A percentile compares a stretch with the other conserved stretches of the same genome.
These are phyloP conservation scores for Diloba caeruleocephala DNA, from an alignment of 2,888 invertebrate species.

Conservation along the genomic window DNA sequence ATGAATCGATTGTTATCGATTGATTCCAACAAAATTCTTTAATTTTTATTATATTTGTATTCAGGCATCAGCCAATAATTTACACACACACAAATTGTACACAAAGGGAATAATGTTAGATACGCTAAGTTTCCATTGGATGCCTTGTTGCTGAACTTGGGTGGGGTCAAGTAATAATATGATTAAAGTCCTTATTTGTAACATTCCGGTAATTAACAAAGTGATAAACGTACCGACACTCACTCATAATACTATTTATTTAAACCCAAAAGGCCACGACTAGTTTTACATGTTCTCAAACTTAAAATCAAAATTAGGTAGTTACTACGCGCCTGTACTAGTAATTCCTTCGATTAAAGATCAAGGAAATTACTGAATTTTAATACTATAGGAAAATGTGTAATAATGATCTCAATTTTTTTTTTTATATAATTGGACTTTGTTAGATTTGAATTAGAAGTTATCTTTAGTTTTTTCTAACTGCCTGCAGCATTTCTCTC, in stretches of 20 bases:
- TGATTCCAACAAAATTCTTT: too few relatives aligned
- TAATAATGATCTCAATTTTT: neutral
- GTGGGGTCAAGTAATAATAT: slow-evolving; percentile 45
- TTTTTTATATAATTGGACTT: too few relatives aligned
- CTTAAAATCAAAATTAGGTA: too few relatives aligned
- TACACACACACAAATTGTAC: too few relatives aligned
- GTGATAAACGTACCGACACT: slow-evolving; percentile 3
- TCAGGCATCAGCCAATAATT: too few relatives aligned
- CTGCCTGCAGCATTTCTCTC: too few relatives aligned
- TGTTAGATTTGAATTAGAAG: too few relatives aligned
- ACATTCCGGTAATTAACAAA: slow-evolving; percentile 3
- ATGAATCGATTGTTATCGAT: too few relatives aligned
- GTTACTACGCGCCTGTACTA: neutral
- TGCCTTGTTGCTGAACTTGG: slow-evolving; percentile 32
- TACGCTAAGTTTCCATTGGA: slow-evolving; percentile 11
- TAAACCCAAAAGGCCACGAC: neutral
- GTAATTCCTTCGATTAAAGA: neutral
- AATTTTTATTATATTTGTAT: too few relatives aligned
- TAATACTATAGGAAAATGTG: neutral
- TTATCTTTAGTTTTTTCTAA: too few relatives aligned
- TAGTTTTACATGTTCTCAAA: neutral
- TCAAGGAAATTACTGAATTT: neutral
- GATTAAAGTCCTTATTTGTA: slow-evolving; percentile 14
- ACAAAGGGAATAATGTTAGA: too few relatives aligned
- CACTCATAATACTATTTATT: neutral